Percentiles rank a stretch among this genome's conserved stretches.
phyloP scores from a whole-genome alignment of 2,797 vertebrate species.

The Oreortyx pictus region DNA sequence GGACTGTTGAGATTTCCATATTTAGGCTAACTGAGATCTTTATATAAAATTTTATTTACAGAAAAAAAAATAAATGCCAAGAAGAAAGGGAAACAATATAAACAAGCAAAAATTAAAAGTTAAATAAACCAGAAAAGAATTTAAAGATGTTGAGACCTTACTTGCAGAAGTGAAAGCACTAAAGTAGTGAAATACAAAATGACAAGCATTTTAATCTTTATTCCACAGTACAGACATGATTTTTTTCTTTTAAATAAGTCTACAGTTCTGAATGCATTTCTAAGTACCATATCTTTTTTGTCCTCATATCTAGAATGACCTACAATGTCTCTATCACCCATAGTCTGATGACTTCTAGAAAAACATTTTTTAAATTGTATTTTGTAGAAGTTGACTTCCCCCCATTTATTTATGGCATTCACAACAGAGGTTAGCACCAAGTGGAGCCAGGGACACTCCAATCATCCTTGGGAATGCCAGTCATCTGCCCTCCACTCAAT shows the following conservation, averaged over 20 bases:
- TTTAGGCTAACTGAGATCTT: neutral
- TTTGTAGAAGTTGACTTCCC: neutral
- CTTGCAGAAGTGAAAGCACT: neutral
- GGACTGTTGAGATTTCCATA: neutral
- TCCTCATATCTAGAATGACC: neutral
- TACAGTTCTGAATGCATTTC: neutral
- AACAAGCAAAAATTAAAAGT: neutral
- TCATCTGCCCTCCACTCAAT: neutral
- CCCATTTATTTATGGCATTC: neutral
- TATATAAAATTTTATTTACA: neutral
- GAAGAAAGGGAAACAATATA: neutral
- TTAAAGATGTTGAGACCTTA: neutral
- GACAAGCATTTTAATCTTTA: neutral
- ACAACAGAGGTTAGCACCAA: neutral
- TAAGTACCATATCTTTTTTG: neutral
- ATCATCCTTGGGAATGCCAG: neutral
- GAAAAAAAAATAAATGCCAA: neutral
- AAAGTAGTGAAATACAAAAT: neutral
- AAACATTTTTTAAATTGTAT: neutral
- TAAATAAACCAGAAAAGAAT: neutral
- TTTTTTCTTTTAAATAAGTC: neutral
- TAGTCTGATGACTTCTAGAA: neutral
- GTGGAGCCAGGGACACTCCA: neutral
- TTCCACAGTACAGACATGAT: neutral
- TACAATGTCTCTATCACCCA: neutral